Evolutionary conservation across 2,113 vertebrate species (phyloP).

Genomic region (Seriola quinqueradiata): DNA sequence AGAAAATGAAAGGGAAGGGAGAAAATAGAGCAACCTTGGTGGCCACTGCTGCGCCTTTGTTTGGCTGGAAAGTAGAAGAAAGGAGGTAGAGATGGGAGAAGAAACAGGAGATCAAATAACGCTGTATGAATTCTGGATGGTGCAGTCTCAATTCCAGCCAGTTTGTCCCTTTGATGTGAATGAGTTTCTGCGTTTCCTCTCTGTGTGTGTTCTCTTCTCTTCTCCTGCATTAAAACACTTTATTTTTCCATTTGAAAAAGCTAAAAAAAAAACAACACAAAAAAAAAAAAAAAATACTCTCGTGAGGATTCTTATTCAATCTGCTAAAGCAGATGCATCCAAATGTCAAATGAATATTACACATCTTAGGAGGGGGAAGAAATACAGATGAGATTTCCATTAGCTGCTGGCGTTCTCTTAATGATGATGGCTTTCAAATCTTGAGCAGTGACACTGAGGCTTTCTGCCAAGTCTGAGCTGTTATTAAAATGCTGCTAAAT

Average conservation of each 20-base stretch:
- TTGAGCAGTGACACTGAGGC: not conserved
- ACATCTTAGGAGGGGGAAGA: not conserved
- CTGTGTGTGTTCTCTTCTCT: not conserved
- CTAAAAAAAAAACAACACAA: not conserved
- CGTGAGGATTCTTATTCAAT: too few relatives aligned
- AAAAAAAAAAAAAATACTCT: not conserved
- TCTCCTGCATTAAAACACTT: not conserved
- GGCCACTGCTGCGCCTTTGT: not conserved
- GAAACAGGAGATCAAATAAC: slow-evolving; percentile 33
- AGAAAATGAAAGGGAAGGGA: slow-evolving; percentile 27
- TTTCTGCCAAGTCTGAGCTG: not conserved
- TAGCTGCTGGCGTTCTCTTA: not conserved
- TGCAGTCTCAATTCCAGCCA: slow-evolving; percentile 3
- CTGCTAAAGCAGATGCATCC: not conserved
- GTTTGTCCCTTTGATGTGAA: slow-evolving; percentile 46
- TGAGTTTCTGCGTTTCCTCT: not conserved
- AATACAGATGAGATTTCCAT: not conserved
- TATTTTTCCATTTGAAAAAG: not conserved
- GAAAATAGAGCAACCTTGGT: slow-evolving; percentile 2
- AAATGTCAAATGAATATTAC: slow-evolving; percentile 17
- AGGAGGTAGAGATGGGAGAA: slow-evolving; percentile 5
- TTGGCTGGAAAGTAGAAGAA: not conserved
- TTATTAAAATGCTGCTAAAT: not conserved
- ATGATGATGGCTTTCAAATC: not conserved
- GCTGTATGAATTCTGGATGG: not conserved